These are phyloP conservation scores for Sclerodermus sp. DNA, from an alignment of 2,888 invertebrate species.

Conservation along the genomic window DNA sequence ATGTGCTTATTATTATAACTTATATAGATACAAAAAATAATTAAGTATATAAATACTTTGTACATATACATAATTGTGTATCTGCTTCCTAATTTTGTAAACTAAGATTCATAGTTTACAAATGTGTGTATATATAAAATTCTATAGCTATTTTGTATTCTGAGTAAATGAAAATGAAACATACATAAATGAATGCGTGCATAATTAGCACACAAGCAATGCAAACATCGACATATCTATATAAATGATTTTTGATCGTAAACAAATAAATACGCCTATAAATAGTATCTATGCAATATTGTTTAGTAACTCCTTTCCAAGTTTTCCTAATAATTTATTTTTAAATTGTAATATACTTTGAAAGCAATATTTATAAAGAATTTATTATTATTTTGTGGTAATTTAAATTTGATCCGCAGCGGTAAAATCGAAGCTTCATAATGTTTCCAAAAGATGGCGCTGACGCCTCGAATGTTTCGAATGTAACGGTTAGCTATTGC, in stretches of 20 bases:
- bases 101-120: constrained; percentile 9
- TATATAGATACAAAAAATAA: no score
- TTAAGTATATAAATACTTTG: constrained; percentile 22
- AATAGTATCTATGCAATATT: background rate
- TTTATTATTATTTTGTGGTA: no score
- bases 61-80: constrained; percentile 30
- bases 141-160: constrained; percentile 32
- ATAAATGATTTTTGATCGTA: constrained; percentile 33
- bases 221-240: constrained; percentile 30
- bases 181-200: constrained; percentile 22
- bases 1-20: background rate
- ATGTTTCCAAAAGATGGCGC: no score
- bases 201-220: constrained; percentile 27
- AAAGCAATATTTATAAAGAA: no score
- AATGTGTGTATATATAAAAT: constrained; percentile 24
- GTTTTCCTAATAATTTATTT: no score
- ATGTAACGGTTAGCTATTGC: no score
- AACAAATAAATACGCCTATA: constrained; percentile 21
- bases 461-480: no score
- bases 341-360: no score
- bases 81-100: constrained; percentile 32
- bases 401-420: no score
- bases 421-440: no score
- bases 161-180: constrained; percentile 25
- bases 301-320: no score